These are phyloP conservation scores for Zonotrichia albicollis DNA, from an alignment of 2,797 vertebrate genomes.

Conservation along the genomic window DNA sequence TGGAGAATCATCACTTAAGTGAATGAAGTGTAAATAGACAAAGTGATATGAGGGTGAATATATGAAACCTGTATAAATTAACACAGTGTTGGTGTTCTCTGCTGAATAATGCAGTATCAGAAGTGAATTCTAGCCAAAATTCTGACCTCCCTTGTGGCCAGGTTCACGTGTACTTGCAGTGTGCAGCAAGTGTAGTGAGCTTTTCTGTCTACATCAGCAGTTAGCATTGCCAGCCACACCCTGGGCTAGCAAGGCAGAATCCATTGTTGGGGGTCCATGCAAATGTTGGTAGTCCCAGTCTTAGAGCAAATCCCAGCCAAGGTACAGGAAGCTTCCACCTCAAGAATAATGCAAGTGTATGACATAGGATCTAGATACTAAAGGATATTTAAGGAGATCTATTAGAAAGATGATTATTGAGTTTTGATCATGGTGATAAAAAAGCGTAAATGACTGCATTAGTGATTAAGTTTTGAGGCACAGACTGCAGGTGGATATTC, in stretches of 20 bases:
- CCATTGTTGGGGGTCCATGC: neutral
- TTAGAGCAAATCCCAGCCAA: neutral
- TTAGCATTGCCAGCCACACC: neutral
- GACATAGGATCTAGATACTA: neutral
- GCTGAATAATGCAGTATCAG: neutral
- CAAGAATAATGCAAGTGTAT: neutral
- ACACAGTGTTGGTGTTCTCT: neutral
- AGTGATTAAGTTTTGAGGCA: neutral
- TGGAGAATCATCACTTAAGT: neutral
- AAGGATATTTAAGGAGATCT: neutral
- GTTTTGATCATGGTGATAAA: neutral
- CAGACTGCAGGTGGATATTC: neutral
- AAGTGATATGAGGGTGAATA: neutral
- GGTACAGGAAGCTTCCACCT: neutral
- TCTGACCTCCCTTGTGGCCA: neutral
- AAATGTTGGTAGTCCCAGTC: neutral
- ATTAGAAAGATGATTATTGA: neutral
- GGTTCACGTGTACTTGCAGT: neutral
- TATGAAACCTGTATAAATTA: neutral
- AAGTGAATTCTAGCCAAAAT: neutral
- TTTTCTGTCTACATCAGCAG: neutral
- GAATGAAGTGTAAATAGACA: neutral
- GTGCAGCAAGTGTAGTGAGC: rapidly evolving
- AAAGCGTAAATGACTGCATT: neutral
- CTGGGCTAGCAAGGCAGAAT: neutral